phyloP scores from a whole-genome alignment of 92 coral and sea anemone species.

The Isaurus tuberculatus region DNA sequence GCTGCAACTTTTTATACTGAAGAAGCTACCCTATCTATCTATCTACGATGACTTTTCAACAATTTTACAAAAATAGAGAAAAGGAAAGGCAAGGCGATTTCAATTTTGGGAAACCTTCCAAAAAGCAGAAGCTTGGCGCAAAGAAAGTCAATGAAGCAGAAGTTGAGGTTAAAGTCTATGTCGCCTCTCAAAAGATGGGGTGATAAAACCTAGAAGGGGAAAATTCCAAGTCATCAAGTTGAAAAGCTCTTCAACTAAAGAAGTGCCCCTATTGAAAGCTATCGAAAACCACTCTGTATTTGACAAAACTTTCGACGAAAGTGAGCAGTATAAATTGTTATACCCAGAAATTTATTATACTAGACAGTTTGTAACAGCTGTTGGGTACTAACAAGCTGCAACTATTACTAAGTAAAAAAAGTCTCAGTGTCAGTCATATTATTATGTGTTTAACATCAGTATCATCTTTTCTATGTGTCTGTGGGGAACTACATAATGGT shows the following conservation, averaged over 20 bases:
- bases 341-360: too few species aligned
- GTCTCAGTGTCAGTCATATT: slow-evolving; percentile 31
- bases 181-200: slow-evolving; percentile 47
- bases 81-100: slow-evolving; percentile 40
- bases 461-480: slow-evolving; percentile 29
- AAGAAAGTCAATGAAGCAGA: slow-evolving; percentile 1
- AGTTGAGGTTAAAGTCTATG: slow-evolving; percentile 43
- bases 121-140: too few species aligned
- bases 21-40: too few species aligned
- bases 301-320: slow-evolving; percentile 55
- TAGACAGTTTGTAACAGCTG: too few species aligned
- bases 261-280: slow-evolving; percentile 43
- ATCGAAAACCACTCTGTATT: slow-evolving; percentile 55
- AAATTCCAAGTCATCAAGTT: slow-evolving; percentile 42
- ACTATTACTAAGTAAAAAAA: too few species aligned
- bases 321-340: too few species aligned
- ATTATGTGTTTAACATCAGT: slow-evolving; percentile 22
- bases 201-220: slow-evolving; percentile 45
- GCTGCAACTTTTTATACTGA: too few species aligned
- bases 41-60: slow-evolving; percentile 43
- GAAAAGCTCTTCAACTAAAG: slow-evolving; percentile 33
- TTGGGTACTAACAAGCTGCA: too few species aligned
- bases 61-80: slow-evolving; percentile 55
- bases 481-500: slow-evolving; percentile 40
- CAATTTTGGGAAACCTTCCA: slow-evolving; percentile 17